These are phyloP conservation scores for Mamestra configurata DNA, from an alignment of 1,140 invertebrate genomes.

Conservation along the genomic window DNA sequence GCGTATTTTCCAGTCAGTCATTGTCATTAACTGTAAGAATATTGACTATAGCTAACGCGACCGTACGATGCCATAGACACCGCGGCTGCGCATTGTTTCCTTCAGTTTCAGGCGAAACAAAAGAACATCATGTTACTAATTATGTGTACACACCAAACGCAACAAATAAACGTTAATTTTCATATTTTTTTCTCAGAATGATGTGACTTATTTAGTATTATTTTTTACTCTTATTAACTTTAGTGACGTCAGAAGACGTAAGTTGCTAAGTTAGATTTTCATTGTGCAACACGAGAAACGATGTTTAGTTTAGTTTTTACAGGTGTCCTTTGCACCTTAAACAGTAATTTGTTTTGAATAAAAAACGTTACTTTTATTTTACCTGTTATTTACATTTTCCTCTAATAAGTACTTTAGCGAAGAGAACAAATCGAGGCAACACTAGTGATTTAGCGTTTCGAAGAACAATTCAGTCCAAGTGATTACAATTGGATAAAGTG, in stretches of 20 bases:
- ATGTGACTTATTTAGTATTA: not conserved
- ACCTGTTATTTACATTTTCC: not conserved
- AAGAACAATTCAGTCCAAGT: not conserved
- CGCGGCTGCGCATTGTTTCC: not conserved
- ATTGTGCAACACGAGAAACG: no score
- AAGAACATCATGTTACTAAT: slow-evolving; percentile 15
- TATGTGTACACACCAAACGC: slow-evolving; percentile 1
- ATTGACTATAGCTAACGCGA: slow-evolving; percentile 11
- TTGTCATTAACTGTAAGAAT: not conserved
- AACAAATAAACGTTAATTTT: not conserved
- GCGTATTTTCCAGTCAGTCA: not conserved
- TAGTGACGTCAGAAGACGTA: no score
- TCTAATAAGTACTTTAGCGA: no score
- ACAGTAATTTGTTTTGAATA: not conserved
- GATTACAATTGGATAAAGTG: slow-evolving; percentile 8
- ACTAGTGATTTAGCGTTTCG: not conserved
- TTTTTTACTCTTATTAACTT: not conserved
- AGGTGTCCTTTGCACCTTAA: not conserved
- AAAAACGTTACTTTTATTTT: not conserved
- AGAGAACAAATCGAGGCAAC: not conserved
- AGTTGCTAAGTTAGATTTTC: no score
- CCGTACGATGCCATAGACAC: slow-evolving; percentile 12
- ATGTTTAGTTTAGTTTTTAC: not conserved
- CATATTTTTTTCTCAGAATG: slow-evolving; percentile 1
- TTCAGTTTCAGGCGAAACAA: not conserved